phyloP scores from a whole-genome alignment of 2,797 vertebrate species.

The Phataginus tetradactyla region DNA sequence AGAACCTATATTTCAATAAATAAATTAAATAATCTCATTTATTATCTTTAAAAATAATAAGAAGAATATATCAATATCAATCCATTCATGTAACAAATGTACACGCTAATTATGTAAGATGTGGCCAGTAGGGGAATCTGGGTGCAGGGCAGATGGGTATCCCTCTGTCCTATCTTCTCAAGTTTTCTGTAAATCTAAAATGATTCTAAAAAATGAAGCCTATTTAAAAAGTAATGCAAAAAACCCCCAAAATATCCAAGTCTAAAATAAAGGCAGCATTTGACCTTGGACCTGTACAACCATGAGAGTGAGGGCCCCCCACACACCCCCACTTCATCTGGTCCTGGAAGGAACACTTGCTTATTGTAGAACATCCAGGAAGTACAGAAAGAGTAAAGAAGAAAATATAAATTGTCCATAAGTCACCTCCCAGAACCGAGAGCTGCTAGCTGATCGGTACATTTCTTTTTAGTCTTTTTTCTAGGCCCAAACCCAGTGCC shows the following conservation, averaged over 20 bases:
- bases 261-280: background rate
- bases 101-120: rapidly evolving
- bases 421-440: rapidly evolving
- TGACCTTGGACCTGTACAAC: background rate
- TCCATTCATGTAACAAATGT: background rate
- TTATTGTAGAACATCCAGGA: too few species aligned
- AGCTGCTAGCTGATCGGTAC: background rate
- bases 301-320: background rate
- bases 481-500: background rate
- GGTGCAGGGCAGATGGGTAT: too few species aligned
- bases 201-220: background rate
- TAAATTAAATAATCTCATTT: too few species aligned
- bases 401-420: rapidly evolving
- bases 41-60: background rate
- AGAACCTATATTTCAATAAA: too few species aligned
- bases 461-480: background rate
- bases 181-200: background rate
- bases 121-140: background rate
- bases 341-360: background rate
- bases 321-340: rapidly evolving
- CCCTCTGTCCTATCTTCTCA: too few species aligned
- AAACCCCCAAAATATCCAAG: background rate
- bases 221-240: background rate
- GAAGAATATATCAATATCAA: background rate
- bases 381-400: background rate